Conservation (phyloP, 2,113 vertebrate species). For the Mesocricetus auratus region DNA sequence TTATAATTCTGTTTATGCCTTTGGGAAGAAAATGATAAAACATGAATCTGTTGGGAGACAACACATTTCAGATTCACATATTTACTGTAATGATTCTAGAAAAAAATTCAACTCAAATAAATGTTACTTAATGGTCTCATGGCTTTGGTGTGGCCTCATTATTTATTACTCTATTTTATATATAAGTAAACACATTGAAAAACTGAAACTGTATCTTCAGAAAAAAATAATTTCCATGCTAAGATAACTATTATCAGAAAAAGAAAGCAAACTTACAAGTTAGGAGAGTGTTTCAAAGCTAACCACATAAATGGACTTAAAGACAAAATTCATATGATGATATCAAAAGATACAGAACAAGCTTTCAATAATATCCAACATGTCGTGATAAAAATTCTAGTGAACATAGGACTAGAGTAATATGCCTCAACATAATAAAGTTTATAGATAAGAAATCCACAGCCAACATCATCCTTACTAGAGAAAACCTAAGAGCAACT, state of each 20-base stretch:
- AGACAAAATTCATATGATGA: neutral
- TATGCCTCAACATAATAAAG: neutral
- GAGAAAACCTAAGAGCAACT: neutral
- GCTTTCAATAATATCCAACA: neutral
- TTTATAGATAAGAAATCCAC: neutral
- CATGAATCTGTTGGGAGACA: neutral
- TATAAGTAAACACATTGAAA: neutral
- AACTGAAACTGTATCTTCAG: conserved; percentile 36
- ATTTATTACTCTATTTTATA: neutral
- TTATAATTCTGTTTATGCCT: neutral
- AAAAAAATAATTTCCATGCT: neutral
- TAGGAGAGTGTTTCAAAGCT: neutral
- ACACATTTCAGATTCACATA: neutral
- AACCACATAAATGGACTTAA: neutral
- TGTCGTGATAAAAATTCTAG: neutral
- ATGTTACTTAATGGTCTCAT: neutral
- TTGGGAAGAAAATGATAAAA: neutral
- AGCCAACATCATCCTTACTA: neutral
- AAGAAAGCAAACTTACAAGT: neutral
- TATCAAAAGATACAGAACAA: neutral
- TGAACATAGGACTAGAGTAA: neutral
- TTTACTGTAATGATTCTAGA: neutral
- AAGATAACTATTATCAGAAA: neutral
- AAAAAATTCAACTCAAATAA: conserved; percentile 39
- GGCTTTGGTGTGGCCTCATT: neutral